Percentiles rank a stretch among this genome's conserved stretches.
phyloP scores from a whole-genome alignment of 2,797 vertebrate genomes.

The Semaprochilodus insignis region DNA sequence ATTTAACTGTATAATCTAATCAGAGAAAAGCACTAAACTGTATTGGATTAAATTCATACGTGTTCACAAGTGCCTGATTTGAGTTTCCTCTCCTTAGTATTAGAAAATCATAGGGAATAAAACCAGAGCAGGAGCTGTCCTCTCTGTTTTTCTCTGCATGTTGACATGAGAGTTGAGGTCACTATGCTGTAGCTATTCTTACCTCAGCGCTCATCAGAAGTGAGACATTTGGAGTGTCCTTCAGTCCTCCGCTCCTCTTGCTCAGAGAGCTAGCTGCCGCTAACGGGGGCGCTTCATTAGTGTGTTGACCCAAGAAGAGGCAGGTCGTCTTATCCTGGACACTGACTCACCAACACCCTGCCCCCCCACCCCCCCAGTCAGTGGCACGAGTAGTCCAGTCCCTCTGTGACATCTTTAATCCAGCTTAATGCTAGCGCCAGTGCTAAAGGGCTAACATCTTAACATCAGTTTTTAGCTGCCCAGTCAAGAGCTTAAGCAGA shows the following conservation, averaged over 20 bases:
- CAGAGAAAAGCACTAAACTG: too few relatives aligned
- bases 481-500: slow-evolving; percentile 3
- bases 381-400: background rate
- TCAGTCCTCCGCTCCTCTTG: slow-evolving; percentile 2
- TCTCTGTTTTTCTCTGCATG: background rate
- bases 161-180: slow-evolving; percentile 47
- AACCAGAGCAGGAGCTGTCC: background rate
- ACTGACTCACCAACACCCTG: background rate
- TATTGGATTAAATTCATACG: too few relatives aligned
- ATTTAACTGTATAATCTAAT: too few relatives aligned
- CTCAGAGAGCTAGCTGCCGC: slow-evolving; percentile 6
- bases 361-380: background rate
- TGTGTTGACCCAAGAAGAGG: slow-evolving; percentile 34
- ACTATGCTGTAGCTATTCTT: slow-evolving; percentile 40
- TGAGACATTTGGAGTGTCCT: slow-evolving; percentile 37
- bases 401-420: background rate
- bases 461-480: background rate
- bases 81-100: too few relatives aligned
- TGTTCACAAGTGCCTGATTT: too few relatives aligned
- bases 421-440: background rate
- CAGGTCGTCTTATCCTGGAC: slow-evolving; percentile 13
- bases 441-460: slow-evolving; percentile 2
- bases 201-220: slow-evolving; percentile 14
- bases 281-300: slow-evolving; percentile 39
- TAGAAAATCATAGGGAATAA: background rate